These are phyloP conservation scores for Isichthys henryi DNA, from an alignment of 2,113 vertebrate genomes.

Conservation along the genomic window DNA sequence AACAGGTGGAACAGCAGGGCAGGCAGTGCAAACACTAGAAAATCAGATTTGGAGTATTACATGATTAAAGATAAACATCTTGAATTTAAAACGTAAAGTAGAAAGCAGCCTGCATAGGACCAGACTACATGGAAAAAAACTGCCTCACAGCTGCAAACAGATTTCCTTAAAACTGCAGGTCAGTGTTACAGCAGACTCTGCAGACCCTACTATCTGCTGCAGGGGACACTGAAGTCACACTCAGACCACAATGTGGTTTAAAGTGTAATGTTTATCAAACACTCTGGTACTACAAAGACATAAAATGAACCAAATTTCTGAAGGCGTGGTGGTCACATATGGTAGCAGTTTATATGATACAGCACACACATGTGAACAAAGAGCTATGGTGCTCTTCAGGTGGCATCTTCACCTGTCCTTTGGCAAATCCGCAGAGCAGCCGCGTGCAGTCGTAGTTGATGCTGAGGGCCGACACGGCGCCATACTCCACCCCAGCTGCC, in stretches of 20 bases:
- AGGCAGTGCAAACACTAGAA: not conserved
- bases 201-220: not conserved
- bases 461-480: conserved; percentile 89
- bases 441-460: conserved; percentile 91
- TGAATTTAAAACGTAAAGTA: not conserved
- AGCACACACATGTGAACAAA: not conserved
- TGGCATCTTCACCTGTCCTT: conserved; percentile 79
- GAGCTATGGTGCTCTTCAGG: not conserved
- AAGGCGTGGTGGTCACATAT: not conserved
- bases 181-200: not conserved
- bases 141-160: not conserved
- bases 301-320: not conserved
- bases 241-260: not conserved
- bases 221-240: not conserved
- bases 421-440: conserved; percentile 94
- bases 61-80: not conserved
- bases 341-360: not conserved
- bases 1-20: not conserved
- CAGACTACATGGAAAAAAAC: not conserved
- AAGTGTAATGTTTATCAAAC: not conserved
- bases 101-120: not conserved
- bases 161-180: not conserved
- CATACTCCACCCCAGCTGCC: conserved; percentile 84
- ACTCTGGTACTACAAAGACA: not conserved
- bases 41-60: not conserved